Evolutionary conservation across 2,797 vertebrate genomes (phyloP).

Genomic region (Platyrinchus mystaceus): DNA sequence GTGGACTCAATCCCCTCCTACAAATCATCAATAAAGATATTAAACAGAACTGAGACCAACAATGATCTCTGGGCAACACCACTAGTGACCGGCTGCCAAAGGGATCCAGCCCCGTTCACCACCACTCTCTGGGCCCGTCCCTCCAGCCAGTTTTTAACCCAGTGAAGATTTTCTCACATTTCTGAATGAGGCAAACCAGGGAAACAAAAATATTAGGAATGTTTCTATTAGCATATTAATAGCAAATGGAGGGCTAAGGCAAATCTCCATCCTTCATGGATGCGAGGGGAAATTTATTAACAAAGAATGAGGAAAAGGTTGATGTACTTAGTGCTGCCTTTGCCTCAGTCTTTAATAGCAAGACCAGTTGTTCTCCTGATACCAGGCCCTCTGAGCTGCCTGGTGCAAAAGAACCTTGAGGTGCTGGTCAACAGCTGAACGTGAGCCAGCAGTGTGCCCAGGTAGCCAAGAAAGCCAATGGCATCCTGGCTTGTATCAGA

Average conservation of each 20-base stretch:
- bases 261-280: neutral
- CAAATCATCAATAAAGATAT: neutral
- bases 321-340: neutral
- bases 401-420: neutral
- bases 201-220: neutral
- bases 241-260: neutral
- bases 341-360: neutral
- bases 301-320: neutral
- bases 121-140: neutral
- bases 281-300: neutral
- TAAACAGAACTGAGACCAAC: neutral
- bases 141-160: neutral
- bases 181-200: neutral
- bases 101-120: neutral
- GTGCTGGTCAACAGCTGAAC: neutral
- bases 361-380: neutral
- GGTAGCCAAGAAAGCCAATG: neutral
- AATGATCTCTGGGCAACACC: neutral
- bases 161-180: neutral
- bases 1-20: neutral
- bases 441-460: neutral
- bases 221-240: neutral
- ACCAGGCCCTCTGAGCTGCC: neutral
- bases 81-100: neutral
- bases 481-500: neutral